phyloP scores from a whole-genome alignment of 2,113 vertebrate genomes.

The Suricata suricatta region DNA sequence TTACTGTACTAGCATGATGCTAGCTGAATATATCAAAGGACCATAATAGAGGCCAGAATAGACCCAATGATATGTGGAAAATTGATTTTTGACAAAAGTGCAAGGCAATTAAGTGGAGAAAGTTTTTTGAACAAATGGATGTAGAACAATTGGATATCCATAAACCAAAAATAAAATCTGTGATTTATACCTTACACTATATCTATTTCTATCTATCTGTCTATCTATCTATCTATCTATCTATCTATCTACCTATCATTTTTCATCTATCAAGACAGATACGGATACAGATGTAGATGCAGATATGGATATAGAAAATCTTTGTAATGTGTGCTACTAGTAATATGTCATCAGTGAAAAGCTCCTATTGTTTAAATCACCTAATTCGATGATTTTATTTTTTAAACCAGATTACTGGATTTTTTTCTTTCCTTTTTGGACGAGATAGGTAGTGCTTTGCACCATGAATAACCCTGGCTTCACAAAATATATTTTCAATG shows the following conservation, averaged over 20 bases:
- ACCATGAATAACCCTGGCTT: neutral
- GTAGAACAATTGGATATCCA: neutral
- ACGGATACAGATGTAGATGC: too few species aligned
- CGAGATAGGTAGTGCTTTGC: neutral
- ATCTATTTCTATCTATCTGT: neutral
- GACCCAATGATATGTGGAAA: neutral
- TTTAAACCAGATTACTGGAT: neutral
- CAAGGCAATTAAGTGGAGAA: neutral
- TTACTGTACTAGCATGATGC: neutral
- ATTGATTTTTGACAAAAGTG: neutral
- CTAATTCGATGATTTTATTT: neutral
- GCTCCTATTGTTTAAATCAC: neutral
- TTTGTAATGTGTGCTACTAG: neutral
- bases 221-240: neutral
- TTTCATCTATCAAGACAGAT: too few species aligned
- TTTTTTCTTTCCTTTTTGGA: neutral
- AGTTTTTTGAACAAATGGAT: neutral
- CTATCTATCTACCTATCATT: too few species aligned
- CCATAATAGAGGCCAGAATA: neutral
- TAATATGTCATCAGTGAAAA: neutral
- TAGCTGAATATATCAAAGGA: neutral
- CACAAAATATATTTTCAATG: neutral
- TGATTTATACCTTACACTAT: neutral
- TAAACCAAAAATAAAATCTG: neutral
- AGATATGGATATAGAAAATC: neutral